Evolutionary conservation across 2,888 invertebrate species (phyloP).

Genomic region (Drosophila neoperkinsi): DNA sequence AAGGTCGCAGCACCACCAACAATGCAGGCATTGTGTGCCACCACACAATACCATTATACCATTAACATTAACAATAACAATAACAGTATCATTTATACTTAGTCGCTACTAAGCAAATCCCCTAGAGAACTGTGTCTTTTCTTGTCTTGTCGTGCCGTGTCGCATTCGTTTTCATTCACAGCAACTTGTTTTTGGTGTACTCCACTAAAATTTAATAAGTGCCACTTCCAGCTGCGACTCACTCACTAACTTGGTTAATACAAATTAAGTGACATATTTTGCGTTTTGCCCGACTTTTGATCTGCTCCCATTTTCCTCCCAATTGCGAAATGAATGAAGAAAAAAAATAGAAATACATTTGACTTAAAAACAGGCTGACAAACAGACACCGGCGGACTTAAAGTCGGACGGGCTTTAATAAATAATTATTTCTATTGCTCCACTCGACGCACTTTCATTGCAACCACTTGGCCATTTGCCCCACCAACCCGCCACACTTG

Average conservation of each 20-base stretch:
- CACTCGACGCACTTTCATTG: slow-evolving; percentile 69
- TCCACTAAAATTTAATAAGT: slow-evolving; percentile 26
- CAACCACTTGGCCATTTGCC: slow-evolving; percentile 28
- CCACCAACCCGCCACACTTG: slow-evolving; percentile 28
- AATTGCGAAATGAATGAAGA: slow-evolving; percentile 60
- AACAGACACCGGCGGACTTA: slow-evolving; percentile 7
- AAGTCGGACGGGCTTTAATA: slow-evolving; percentile 54
- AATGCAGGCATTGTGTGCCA: slow-evolving; percentile 9
- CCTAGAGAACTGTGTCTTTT: slow-evolving; percentile 2
- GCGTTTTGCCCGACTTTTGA: slow-evolving; percentile 34
- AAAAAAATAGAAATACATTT: slow-evolving; percentile 27
- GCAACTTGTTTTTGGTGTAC: slow-evolving; percentile 15
- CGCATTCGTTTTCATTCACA: background rate
- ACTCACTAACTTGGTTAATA: slow-evolving; percentile 40
- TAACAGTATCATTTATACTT: slow-evolving; percentile 16
- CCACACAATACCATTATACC: slow-evolving; percentile 32
- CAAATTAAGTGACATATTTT: slow-evolving; percentile 66
- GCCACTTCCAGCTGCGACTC: slow-evolving; percentile 3
- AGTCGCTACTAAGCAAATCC: background rate
- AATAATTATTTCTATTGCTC: slow-evolving; percentile 64
- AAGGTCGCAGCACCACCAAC: slow-evolving; percentile 50
- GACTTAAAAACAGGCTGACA: slow-evolving; percentile 11
- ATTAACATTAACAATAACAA: slow-evolving; percentile 11
- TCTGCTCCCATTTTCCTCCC: slow-evolving; percentile 36
- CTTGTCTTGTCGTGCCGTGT: background rate